phyloP scores from a whole-genome alignment of 2,797 vertebrate genomes.

The Lemur catta region DNA sequence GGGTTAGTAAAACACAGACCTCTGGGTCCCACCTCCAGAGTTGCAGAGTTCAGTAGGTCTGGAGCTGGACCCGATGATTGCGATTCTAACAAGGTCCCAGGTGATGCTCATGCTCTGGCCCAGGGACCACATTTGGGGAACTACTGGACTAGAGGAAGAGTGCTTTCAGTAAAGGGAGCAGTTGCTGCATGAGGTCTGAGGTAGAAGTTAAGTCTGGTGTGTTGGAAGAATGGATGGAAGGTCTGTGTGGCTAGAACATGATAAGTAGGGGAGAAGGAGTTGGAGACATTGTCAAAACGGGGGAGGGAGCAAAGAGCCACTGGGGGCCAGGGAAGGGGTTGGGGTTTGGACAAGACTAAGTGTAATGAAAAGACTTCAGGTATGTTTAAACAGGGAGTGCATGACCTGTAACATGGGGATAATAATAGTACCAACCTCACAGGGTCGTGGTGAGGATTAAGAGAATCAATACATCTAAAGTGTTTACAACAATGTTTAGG shows the following conservation, averaged over 20 bases:
- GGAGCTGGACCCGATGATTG: not conserved
- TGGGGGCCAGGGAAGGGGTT: not conserved
- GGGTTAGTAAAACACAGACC: not conserved
- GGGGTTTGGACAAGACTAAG: not conserved
- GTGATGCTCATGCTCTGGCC: not conserved
- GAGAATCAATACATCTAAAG: not conserved
- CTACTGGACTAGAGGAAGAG: not conserved
- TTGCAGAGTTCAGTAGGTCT: not conserved
- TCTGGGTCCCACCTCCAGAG: not conserved
- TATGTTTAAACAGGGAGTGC: not conserved
- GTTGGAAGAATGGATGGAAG: not conserved
- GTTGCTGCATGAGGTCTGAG: not conserved
- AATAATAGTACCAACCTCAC: not conserved
- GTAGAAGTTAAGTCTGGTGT: not conserved
- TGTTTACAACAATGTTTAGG: not conserved
- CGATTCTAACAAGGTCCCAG: not conserved
- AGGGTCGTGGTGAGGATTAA: not conserved
- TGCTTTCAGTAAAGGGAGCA: not conserved
- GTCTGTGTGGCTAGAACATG: not conserved
- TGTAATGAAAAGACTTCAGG: not conserved
- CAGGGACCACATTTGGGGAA: not conserved
- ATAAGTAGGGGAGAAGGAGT: not conserved
- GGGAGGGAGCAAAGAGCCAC: not conserved
- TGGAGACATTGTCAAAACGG: not conserved
- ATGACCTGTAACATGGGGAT: not conserved